Percentiles rank a stretch among this genome's conserved stretches.
These are phyloP conservation scores for Hydrochoerus hydrochaeris DNA, from an alignment of 2,113 vertebrate genomes.

Conservation along the genomic window DNA sequence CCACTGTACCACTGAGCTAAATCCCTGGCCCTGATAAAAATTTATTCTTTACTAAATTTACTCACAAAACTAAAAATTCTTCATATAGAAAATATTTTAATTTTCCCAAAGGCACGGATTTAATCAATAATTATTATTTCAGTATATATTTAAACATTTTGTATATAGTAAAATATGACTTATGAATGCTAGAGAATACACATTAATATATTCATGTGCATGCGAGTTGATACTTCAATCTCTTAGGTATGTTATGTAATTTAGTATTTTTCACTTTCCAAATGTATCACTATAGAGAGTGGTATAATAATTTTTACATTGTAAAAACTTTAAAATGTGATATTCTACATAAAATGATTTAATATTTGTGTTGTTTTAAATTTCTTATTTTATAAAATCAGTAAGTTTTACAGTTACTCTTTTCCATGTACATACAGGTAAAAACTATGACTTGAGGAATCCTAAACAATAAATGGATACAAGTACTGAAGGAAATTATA, in stretches of 20 bases:
- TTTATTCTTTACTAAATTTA: not conserved
- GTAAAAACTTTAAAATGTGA: not conserved
- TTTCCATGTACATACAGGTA: not conserved
- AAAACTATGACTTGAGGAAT: constrained; percentile 9
- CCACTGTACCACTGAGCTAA: too few relatives aligned
- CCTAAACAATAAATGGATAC: not conserved
- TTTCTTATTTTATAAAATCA: not conserved
- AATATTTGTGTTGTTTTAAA: not conserved
- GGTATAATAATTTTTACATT: not conserved
- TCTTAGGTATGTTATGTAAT: not conserved
- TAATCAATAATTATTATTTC: not conserved
- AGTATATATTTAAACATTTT: constrained; percentile 22
- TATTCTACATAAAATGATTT: not conserved
- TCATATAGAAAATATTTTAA: not conserved
- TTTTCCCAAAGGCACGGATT: not conserved
- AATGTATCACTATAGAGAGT: not conserved
- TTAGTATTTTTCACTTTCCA: not conserved
- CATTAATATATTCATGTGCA: not conserved
- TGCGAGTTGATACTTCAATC: not conserved
- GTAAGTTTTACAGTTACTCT: not conserved
- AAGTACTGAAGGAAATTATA: not conserved
- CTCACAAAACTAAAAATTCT: not conserved
- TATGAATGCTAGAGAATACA: not conserved
- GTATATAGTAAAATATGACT: not conserved
- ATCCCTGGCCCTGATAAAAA: not conserved